These are phyloP conservation scores for Callyntrura sp. DNA, from an alignment of 2,888 invertebrate species.

Conservation along the genomic window DNA sequence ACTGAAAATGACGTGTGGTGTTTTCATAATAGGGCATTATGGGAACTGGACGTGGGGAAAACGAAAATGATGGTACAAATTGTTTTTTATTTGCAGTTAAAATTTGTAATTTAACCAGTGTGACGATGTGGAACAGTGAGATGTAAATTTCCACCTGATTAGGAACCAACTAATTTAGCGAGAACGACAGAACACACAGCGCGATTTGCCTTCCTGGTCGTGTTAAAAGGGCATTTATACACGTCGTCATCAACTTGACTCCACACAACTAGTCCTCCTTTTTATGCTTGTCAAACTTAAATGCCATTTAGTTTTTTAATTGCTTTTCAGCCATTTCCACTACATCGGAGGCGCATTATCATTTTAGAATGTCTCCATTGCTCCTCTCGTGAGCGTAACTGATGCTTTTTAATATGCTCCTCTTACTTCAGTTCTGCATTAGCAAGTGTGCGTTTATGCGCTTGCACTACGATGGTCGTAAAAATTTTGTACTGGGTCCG, in stretches of 20 bases:
- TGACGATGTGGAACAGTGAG: no score
- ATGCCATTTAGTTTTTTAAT: slow-evolving; percentile 13
- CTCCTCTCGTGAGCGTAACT: slow-evolving; percentile 3
- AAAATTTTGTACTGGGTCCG: slow-evolving; percentile 3
- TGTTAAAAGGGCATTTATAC: not conserved
- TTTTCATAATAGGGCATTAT: no score
- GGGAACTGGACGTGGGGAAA: no score
- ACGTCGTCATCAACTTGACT: not conserved
- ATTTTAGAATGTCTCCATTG: slow-evolving; percentile 19
- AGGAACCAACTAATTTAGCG: no score
- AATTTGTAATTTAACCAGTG: no score
- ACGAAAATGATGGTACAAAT: no score
- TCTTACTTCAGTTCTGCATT: not conserved
- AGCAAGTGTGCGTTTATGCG: not conserved
- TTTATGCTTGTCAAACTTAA: not conserved
- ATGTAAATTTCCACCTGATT: no score
- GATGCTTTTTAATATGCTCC: not conserved
- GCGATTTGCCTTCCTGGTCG: not conserved
- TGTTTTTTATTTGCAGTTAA: no score
- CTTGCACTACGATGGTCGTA: not conserved
- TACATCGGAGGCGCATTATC: not conserved
- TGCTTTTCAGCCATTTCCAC: slow-evolving; percentile 14
- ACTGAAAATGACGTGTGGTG: no score
- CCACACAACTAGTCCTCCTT: not conserved
- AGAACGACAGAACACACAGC: no score